phyloP scores from a whole-genome alignment of 2,113 vertebrate species.

The Alexandromys fortis region DNA sequence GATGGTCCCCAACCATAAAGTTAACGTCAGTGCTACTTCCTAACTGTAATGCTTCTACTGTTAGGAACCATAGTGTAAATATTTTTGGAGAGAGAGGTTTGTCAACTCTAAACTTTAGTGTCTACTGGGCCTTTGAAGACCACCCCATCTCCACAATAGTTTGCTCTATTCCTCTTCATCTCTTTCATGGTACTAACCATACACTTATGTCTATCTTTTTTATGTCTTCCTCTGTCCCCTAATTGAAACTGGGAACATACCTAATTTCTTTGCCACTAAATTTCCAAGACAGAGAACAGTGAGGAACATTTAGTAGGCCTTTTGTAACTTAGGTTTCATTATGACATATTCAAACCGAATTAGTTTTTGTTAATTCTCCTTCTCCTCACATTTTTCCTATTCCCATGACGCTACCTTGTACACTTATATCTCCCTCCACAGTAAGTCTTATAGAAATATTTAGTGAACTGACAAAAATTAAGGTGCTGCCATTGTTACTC shows the following conservation, averaged over 20 bases:
- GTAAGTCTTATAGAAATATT: conserved; percentile 15
- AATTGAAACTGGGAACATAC: neutral
- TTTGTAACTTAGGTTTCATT: neutral
- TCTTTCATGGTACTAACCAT: neutral
- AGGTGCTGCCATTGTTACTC: neutral
- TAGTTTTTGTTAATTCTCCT: neutral
- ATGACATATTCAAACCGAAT: neutral
- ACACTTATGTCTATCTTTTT: neutral
- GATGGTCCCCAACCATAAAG: neutral
- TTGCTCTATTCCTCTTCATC: neutral
- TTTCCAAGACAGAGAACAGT: neutral
- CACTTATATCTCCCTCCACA: neutral
- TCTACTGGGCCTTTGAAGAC: neutral
- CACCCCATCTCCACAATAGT: neutral
- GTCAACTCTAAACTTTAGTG: neutral
- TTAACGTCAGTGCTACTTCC: neutral
- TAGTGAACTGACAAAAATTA: neutral
- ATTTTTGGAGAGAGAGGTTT: neutral
- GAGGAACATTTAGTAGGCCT: neutral
- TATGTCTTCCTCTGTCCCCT: neutral
- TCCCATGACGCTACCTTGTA: neutral
- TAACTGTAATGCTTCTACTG: neutral
- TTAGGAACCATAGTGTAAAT: neutral
- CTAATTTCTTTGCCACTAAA: conserved; percentile 10
- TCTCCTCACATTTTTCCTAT: neutral